phyloP scores from a whole-genome alignment of 2,113 vertebrate species.

The Colossoma macropomum region DNA sequence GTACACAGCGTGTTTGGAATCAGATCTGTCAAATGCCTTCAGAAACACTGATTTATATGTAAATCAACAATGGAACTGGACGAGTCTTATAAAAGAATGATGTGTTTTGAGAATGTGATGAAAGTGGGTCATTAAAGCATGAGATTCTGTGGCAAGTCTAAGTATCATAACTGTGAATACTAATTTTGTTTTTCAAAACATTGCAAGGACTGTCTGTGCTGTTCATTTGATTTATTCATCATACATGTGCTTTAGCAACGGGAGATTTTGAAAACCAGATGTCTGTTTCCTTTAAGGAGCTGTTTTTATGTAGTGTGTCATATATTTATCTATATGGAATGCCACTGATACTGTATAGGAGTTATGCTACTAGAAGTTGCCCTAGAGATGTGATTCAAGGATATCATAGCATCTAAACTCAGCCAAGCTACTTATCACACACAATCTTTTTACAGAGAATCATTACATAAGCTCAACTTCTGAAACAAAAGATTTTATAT shows the following conservation, averaged over 20 bases:
- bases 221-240: no score
- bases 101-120: neutral
- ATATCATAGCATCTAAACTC: neutral
- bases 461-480: no score
- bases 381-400: neutral
- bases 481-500: no score
- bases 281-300: neutral
- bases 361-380: neutral
- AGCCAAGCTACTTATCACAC: neutral
- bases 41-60: neutral
- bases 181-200: no score
- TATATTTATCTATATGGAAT: neutral
- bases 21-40: neutral
- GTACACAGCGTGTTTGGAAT: neutral
- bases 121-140: neutral
- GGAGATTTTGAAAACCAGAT: no score
- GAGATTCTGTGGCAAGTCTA: no score
- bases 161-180: no score
- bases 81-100: neutral
- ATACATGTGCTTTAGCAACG: no score
- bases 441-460: no score
- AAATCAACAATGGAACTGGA: neutral
- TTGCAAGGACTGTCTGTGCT: no score
- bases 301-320: neutral
- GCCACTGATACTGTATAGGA: neutral